Base-by-base conservation (phyloP, 2,113 vertebrate species). In the Donacobius atricapilla region DNA sequence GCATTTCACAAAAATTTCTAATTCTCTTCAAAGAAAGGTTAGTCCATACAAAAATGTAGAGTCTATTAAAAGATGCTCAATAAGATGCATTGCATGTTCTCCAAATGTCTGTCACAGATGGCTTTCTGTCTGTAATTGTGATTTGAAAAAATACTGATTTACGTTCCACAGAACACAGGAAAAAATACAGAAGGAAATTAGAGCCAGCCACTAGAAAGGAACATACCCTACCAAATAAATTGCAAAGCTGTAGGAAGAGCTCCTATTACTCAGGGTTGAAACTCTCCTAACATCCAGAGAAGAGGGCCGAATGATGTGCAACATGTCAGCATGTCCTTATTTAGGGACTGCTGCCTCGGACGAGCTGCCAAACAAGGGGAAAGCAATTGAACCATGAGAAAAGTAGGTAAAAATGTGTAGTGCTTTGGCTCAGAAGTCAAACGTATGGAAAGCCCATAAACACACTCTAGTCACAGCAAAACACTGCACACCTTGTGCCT, bases 51-150 rank as follows among this genome's bases (percentile, higher is more conserved):
- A 84, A 92, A 93, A 90, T 83, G 37, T 53, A 31, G 50, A 83
- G 28, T 81, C 91, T 93, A 92, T 94, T 95, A 94, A 94, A 94
- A 94, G 93, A 95, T 72, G 42, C 73, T 89, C 90, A 78, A 13
- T 81, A 83, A 76, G 90, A 88, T 73, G 82, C 39, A 70, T 35
- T 93, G 40, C 61, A 51, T 82, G 22, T 57, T 94, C 95, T 91
- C 87, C 94, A 96, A 94, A 95, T 79, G 86, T 84, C 86, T 89
- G 56, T 71, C 76, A 88, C 95, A 94, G 92, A 94, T 97, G 94
- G 94, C 63, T 95, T 90, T 96, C 93, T 96, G 77, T 88, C 82
- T 92, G 60, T 66, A 89, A 94, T 60, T 77, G 39, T 28, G 76
- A 69, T 90, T 94, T 94, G 69, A 93, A 90, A 94, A 94, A 94